Evolutionary conservation across 1,140 invertebrate species (phyloP).

Genomic region (Pseudomyrmex flavicornis): DNA sequence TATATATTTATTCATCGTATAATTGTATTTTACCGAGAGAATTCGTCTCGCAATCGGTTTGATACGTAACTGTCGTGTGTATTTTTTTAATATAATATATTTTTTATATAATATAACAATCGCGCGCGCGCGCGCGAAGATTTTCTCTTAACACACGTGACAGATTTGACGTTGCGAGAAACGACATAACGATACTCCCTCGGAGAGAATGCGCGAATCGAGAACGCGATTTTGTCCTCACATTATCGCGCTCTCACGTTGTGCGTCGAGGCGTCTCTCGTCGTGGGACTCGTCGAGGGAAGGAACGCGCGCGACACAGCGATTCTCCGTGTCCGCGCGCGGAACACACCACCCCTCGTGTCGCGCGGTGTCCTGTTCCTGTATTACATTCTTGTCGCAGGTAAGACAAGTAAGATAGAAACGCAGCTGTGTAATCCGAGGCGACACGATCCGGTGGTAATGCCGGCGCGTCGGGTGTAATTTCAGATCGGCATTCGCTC

Average conservation of each 20-base stretch:
- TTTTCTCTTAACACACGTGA: too few species aligned
- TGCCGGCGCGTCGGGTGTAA: slow-evolving; percentile 78
- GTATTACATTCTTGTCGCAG: slow-evolving; percentile 73
- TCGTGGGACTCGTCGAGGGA: slow-evolving; percentile 48
- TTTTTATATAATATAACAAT: background rate
- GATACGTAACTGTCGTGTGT: too few species aligned
- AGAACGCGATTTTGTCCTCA: slow-evolving; percentile 26
- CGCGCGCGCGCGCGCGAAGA: too few species aligned
- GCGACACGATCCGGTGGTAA: slow-evolving; percentile 79
- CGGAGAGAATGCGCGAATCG: background rate
- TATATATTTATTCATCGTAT: too few species aligned
- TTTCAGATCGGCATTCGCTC: slow-evolving; percentile 82
- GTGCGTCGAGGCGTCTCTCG: slow-evolving; percentile 26
- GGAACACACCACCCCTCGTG: slow-evolving; percentile 24
- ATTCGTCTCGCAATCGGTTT: too few species aligned
- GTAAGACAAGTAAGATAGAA: slow-evolving; percentile 80
- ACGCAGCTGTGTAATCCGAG: slow-evolving; percentile 76
- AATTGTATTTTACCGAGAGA: too few species aligned
- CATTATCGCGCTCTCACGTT: slow-evolving; percentile 26
- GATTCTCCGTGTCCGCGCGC: slow-evolving; percentile 45
- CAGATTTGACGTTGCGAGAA: background rate
- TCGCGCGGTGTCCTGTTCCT: slow-evolving; percentile 65
- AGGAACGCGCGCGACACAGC: slow-evolving; percentile 7
- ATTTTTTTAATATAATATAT: too few species aligned
- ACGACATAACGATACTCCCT: background rate